Evolutionary conservation across 2,888 invertebrate species (phyloP).

Genomic region (Eupeodes luniger): DNA sequence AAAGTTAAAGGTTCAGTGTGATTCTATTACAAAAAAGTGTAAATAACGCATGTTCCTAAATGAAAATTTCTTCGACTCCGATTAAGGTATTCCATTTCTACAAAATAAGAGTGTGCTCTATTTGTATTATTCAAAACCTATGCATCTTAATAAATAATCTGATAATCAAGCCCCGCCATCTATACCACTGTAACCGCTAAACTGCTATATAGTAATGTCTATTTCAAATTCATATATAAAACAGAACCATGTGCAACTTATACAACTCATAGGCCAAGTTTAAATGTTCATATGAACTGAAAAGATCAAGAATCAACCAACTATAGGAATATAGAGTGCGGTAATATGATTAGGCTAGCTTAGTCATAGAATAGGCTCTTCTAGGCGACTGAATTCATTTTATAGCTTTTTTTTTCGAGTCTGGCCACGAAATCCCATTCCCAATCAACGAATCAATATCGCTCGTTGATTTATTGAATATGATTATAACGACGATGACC

Average conservation of each 20-base stretch:
- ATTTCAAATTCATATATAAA: conserved; percentile 12
- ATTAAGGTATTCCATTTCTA: conserved; percentile 40
- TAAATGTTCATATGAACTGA: conserved; percentile 20
- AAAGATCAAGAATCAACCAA: conserved; percentile 32
- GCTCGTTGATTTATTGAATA: conserved; percentile 62
- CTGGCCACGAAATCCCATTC: conserved; percentile 64
- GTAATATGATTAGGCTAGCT: conserved; percentile 19
- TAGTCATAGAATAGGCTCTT: conserved; percentile 51
- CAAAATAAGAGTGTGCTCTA: conserved; percentile 21
- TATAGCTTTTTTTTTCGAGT: conserved; percentile 43
- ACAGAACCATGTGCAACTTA: conserved; percentile 21
- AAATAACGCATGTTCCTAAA: conserved; percentile 41
- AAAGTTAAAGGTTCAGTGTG: conserved; percentile 56
- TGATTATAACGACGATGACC: conserved; percentile 25
- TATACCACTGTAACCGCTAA: conserved; percentile 37
- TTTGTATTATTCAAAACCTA: conserved; percentile 27
- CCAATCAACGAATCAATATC: conserved; percentile 65
- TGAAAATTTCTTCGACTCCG: conserved; percentile 1
- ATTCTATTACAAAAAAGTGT: conserved; percentile 48
- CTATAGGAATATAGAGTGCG: conserved; percentile 31
- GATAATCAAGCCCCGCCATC: conserved; percentile 59
- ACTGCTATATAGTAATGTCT: conserved; percentile 53
- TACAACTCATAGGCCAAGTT: conserved; percentile 21
- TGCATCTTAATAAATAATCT: conserved; percentile 68
- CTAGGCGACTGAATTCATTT: conserved; percentile 9